Conservation (phyloP, 2,888 invertebrate genomes). For the Caenorhabditis virilis region DNA sequence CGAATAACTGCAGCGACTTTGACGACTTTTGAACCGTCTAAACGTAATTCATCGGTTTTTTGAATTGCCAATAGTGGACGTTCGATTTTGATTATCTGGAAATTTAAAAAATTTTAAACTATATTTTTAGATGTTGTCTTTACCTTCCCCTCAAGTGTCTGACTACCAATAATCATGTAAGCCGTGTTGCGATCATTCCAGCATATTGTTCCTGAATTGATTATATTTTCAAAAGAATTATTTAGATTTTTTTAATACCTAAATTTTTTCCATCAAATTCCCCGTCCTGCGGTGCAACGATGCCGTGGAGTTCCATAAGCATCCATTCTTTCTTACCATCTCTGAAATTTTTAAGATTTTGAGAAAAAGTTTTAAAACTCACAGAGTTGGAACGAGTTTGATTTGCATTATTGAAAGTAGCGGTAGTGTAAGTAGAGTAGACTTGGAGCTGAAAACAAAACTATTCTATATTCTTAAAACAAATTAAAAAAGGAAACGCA, state of each 20-base stretch:
- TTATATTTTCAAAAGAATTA: no score
- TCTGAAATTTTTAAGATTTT: neutral
- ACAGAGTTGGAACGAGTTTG: slow-evolving; percentile 13
- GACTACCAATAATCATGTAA: slow-evolving; percentile 52
- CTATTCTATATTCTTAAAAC: no score
- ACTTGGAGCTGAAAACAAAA: no score
- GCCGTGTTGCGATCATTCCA: slow-evolving; percentile 48
- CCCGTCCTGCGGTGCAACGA: slow-evolving; percentile 21
- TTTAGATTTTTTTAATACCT: no score
- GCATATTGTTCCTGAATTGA: slow-evolving; percentile 48
- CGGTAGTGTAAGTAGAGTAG: neutral
- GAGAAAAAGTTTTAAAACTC: slow-evolving; percentile 2
- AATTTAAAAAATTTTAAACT: no score
- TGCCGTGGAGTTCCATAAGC: slow-evolving; percentile 55
- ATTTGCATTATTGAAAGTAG: slow-evolving; percentile 15
- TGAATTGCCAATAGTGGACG: slow-evolving; percentile 42
- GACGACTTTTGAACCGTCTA: slow-evolving; percentile 17
- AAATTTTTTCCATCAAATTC: slow-evolving; percentile 22
- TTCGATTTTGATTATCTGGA: slow-evolving; percentile 42
- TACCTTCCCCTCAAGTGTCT: slow-evolving; percentile 55
- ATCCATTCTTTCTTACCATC: slow-evolving; percentile 58
- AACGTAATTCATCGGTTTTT: slow-evolving; percentile 8
- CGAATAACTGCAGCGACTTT: slow-evolving; percentile 41
- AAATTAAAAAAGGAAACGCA: no score
- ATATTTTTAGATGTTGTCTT: no score